Conservation (phyloP, 1,140 invertebrate species). For the Leptinotarsa lineolata region DNA sequence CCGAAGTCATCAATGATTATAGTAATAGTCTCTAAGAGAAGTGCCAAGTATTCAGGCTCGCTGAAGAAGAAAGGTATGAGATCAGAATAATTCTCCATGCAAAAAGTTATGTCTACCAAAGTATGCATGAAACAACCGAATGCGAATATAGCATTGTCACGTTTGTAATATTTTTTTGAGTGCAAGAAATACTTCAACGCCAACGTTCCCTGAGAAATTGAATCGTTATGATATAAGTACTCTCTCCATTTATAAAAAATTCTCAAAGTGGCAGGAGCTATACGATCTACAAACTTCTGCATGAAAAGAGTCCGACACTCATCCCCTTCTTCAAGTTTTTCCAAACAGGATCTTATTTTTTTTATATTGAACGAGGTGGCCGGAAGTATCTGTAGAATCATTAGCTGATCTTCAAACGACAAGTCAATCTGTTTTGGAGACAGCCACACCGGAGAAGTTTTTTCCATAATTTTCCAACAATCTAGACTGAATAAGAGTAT, state of each 20-base stretch:
- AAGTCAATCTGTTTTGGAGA: slow-evolving; percentile 47
- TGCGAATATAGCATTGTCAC: slow-evolving; percentile 69
- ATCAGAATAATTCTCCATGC: slow-evolving; percentile 35
- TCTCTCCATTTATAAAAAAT: slow-evolving; percentile 53
- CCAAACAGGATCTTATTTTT: slow-evolving; percentile 24
- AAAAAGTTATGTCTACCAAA: slow-evolving; percentile 62
- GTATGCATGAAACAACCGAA: slow-evolving; percentile 72
- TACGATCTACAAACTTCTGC: slow-evolving; percentile 13
- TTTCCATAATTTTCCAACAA: slow-evolving; percentile 56
- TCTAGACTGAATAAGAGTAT: slow-evolving; percentile 32
- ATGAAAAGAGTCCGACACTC: slow-evolving; percentile 4
- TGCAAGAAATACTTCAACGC: slow-evolving; percentile 61
- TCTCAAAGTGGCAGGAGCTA: slow-evolving; percentile 33
- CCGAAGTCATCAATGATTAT: slow-evolving; percentile 69
- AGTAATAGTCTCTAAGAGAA: slow-evolving; percentile 66
- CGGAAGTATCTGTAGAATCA: slow-evolving; percentile 67
- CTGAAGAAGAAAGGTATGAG: slow-evolving; percentile 30
- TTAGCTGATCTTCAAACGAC: slow-evolving; percentile 61
- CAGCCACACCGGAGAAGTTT: slow-evolving; percentile 23
- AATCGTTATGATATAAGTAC: slow-evolving; percentile 59
- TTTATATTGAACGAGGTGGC: slow-evolving; percentile 51
- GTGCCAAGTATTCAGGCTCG: slow-evolving; percentile 56
- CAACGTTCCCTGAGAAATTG: slow-evolving; percentile 68
- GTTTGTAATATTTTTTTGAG: slow-evolving; percentile 55
- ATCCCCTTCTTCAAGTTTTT: slow-evolving; percentile 52